Conservation (phyloP, 2,113 vertebrate species). For the Sinocyclocheilus grahami region DNA sequence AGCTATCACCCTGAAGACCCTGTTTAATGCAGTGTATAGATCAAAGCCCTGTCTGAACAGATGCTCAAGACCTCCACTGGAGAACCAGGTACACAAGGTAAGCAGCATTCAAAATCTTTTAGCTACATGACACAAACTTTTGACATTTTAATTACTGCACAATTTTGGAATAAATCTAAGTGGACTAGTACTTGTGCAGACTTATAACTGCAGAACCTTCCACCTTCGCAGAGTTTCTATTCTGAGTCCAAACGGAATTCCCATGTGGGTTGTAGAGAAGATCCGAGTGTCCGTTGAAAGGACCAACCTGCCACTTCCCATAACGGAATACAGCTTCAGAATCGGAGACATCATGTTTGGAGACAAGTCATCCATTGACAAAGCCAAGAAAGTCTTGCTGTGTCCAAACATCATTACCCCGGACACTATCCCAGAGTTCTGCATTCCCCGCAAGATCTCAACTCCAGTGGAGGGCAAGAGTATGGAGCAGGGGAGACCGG, state of each 20-base stretch:
- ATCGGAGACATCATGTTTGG: conserved; percentile 77
- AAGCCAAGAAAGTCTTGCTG: conserved; percentile 67
- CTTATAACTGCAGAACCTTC: background rate
- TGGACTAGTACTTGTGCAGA: background rate
- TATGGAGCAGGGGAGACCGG: conserved; percentile 56
- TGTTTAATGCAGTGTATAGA: background rate
- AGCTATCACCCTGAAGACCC: conserved; percentile 21
- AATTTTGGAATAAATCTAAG: background rate
- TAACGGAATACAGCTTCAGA: conserved; percentile 72
- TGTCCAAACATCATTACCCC: conserved; percentile 81
- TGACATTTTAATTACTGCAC: too few relatives aligned
- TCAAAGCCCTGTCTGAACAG: conserved; percentile 36
- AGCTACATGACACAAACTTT: too few relatives aligned
- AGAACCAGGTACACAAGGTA: conserved; percentile 20
- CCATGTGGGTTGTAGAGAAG: conserved; percentile 78
- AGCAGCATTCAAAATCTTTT: background rate
- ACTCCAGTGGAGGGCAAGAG: conserved; percentile 66
- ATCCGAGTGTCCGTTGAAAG: conserved; percentile 75
- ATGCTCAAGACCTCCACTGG: background rate
- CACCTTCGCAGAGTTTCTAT: conserved; percentile 52
- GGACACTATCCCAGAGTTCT: conserved; percentile 81
- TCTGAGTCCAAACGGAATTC: conserved; percentile 37
- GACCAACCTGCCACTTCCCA: conserved; percentile 67
- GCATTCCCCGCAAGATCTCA: conserved; percentile 76
- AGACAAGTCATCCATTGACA: conserved; percentile 67